Base-by-base conservation (phyloP, 2,888 invertebrate genomes). In the Cylindroiulus punctatus region DNA sequence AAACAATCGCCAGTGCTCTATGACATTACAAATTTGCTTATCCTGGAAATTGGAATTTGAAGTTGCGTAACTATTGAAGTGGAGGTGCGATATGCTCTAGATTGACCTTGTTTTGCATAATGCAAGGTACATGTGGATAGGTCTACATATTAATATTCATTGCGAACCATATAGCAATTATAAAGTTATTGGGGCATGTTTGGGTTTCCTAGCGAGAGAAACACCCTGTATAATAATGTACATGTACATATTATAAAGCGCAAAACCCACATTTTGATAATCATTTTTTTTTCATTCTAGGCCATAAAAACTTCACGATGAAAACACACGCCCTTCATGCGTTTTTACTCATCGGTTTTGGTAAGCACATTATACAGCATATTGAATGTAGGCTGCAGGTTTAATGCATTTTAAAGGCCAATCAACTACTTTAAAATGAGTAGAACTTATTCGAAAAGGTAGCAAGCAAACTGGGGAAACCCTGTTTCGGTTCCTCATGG, bases 261-360 rank as follows among this genome's bases (percentile, higher is more conserved):
- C 47, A 52, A n/a, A 5, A 19, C 44, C n/a, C 52, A 52, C 36
- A n/a, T 52, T n/a, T n/a, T n/a, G 47, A 47, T 47, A 47, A 12
- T n/a, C n/a, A 3, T n/a, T 52, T n/a, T 47, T 47, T 47, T 52
- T 52, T n/a, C 19, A 52, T 52, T 52, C n/a, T 52, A 52, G 52
- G 52, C 8, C 52, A 52, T n/a, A 52, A 52, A 44, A 36, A 52
- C 5, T 7, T 3, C n/a, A 52, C n/a, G 52, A 52, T 52, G 52
- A 52, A 52, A 52, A 52, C 52, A n/a, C 52, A 52, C 52, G 52
- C 52, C 52, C 52, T 52, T 52, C 52, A 52, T 52, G 5, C 52
- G 19, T n/a, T 52, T 2, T 52, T 52, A 5, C n/a, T 52, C 14
- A 52, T 52, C 10, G 52, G 52, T n/a, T 52, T 19, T 12, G 52